Evolutionary conservation across 1,140 invertebrate species (phyloP).

Genomic region (Pemphigus obesinymphae): DNA sequence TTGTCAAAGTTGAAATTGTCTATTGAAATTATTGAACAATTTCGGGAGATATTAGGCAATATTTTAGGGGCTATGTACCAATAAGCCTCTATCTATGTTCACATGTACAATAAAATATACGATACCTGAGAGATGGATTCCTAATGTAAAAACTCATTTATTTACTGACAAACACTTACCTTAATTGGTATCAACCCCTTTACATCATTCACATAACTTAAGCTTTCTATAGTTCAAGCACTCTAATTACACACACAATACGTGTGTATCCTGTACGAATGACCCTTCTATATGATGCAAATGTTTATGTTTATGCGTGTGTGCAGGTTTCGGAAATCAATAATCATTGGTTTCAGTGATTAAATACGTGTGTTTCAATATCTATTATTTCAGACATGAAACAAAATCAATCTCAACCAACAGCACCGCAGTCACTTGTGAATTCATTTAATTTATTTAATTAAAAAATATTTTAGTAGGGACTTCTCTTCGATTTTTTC

Average conservation of each 20-base stretch:
- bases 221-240: background rate
- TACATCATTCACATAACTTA: background rate
- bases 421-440: background rate
- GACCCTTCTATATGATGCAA: too few relatives aligned
- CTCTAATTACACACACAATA: background rate
- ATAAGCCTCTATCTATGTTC: too few relatives aligned
- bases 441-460: background rate
- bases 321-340: background rate
- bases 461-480: background rate
- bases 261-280: background rate
- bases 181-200: background rate
- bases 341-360: background rate
- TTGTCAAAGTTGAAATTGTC: too few relatives aligned
- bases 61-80: too few relatives aligned
- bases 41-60: too few relatives aligned
- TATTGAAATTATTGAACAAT: too few relatives aligned
- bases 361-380: background rate
- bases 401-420: background rate
- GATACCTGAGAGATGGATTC: too few relatives aligned
- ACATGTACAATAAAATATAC: too few relatives aligned
- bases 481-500: background rate
- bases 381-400: background rate
- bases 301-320: background rate
- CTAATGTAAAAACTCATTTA: too few relatives aligned
- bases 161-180: background rate